Conservation (phyloP, 2,113 vertebrate genomes). For the Petrocephalus microphthalmus region DNA sequence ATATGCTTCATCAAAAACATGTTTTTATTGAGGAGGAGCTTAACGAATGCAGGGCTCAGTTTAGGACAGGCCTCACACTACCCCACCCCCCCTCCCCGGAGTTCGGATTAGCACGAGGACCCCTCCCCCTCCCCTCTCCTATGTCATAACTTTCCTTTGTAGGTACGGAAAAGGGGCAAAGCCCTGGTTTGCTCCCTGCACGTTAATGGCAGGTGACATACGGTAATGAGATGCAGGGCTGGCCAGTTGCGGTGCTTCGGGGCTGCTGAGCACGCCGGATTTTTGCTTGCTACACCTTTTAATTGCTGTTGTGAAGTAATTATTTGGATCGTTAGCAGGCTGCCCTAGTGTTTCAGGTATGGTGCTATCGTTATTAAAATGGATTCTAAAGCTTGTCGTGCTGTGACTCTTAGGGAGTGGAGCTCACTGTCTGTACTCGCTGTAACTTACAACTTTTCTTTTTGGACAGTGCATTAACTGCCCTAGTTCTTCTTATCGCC, state of each 20-base stretch:
- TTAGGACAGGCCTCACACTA: not conserved
- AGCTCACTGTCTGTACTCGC: not conserved
- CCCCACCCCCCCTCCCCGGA: too few relatives aligned
- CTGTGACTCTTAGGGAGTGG: not conserved
- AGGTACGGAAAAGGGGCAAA: not conserved
- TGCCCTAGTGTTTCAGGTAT: not conserved
- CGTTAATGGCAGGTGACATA: not conserved
- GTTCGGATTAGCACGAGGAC: not conserved
- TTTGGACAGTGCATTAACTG: not conserved
- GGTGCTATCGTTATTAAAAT: not conserved
- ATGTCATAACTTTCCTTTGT: not conserved
- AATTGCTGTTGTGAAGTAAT: slow-evolving; percentile 7
- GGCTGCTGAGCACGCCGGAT: not conserved
- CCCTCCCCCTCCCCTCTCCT: not conserved
- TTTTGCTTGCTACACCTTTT: not conserved
- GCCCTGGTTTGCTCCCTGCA: not conserved
- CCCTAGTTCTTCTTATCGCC: not conserved
- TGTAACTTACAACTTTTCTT: not conserved
- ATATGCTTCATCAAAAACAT: too few relatives aligned
- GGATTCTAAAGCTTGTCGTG: not conserved
- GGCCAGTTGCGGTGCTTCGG: not conserved
- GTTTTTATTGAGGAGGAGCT: too few relatives aligned
- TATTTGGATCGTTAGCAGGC: not conserved
- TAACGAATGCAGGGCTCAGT: not conserved
- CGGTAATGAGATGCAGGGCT: not conserved